Percentiles rank a stretch among this genome's conserved stretches.
These are phyloP conservation scores for Meteorus colon DNA, from an alignment of 2,888 invertebrate species.

Conservation along the genomic window DNA sequence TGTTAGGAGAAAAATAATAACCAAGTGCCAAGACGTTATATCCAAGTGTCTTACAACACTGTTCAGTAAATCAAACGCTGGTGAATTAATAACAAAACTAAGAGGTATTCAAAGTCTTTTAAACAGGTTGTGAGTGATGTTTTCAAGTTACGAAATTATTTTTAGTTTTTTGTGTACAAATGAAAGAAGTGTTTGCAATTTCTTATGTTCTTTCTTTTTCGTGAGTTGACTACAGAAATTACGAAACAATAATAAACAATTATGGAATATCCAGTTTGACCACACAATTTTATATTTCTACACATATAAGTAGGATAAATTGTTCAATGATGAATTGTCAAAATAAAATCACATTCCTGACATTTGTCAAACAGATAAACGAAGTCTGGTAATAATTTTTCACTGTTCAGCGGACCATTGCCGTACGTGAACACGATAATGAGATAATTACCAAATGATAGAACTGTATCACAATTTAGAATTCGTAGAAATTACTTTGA, in stretches of 20 bases:
- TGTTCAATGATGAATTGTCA: conserved; percentile 9
- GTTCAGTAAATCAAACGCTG: conserved; percentile 83
- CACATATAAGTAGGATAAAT: conserved; percentile 12
- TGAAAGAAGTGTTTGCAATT: neutral
- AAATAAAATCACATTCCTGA: conserved; percentile 3
- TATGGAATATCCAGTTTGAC: neutral
- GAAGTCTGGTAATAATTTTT: neutral
- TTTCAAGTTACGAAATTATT: neutral
- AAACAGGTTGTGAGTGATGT: conserved; percentile 65
- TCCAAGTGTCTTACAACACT: conserved; percentile 84
- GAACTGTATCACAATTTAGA: neutral
- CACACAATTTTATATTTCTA: conserved; percentile 21
- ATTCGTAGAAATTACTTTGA: neutral
- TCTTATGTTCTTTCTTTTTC: neutral
- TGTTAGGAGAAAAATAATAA: conserved; percentile 80
- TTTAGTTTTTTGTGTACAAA: conserved; percentile 8
- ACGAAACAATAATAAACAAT: neutral
- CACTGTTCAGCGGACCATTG: neutral
- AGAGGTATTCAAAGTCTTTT: conserved; percentile 77
- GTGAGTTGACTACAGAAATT: neutral
- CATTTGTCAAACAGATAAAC: neutral
- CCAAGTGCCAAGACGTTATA: conserved; percentile 84
- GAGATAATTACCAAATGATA: neutral
- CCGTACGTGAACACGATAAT: neutral
- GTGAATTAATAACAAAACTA: conserved; percentile 77